A percentile compares a stretch with the other conserved stretches of the same genome.
Evolutionary conservation across 1,140 invertebrate genomes (phyloP).

Genomic region (Aphelinus atriplicis): DNA sequence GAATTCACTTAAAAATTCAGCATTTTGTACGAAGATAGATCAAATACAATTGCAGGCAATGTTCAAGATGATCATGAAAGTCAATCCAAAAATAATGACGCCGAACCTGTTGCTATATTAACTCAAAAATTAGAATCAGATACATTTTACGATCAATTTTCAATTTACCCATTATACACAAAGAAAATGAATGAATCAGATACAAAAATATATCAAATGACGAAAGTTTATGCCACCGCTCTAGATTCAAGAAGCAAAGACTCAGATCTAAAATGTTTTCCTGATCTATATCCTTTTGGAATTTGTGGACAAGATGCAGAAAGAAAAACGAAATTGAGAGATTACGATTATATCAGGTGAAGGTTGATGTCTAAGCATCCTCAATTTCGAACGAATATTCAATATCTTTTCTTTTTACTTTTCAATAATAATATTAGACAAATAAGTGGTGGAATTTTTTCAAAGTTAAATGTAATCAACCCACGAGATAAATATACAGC

Average conservation of each 20-base stretch:
- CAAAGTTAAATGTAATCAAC: conserved; percentile 52
- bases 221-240: conserved; percentile 48
- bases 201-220: conserved; percentile 54
- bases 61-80: not conserved
- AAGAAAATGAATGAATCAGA: conserved; percentile 24
- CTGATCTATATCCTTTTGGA: conserved; percentile 50
- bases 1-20: not conserved
- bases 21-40: not conserved
- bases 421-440: conserved; percentile 49
- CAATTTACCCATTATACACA: conserved; percentile 15
- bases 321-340: conserved; percentile 37
- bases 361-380: conserved; percentile 47
- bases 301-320: conserved; percentile 46
- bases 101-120: not conserved
- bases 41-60: no score
- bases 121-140: no score
- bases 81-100: not conserved
- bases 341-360: conserved; percentile 48
- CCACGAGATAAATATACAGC: conserved; percentile 44
- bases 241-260: conserved; percentile 42
- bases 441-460: conserved; percentile 49
- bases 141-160: conserved; percentile 31
- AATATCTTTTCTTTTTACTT: conserved; percentile 51
- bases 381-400: conserved; percentile 48
- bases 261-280: conserved; percentile 52